These are phyloP conservation scores for Onychostoma macrolepis DNA, from an alignment of 2,113 vertebrate species.

Conservation along the genomic window DNA sequence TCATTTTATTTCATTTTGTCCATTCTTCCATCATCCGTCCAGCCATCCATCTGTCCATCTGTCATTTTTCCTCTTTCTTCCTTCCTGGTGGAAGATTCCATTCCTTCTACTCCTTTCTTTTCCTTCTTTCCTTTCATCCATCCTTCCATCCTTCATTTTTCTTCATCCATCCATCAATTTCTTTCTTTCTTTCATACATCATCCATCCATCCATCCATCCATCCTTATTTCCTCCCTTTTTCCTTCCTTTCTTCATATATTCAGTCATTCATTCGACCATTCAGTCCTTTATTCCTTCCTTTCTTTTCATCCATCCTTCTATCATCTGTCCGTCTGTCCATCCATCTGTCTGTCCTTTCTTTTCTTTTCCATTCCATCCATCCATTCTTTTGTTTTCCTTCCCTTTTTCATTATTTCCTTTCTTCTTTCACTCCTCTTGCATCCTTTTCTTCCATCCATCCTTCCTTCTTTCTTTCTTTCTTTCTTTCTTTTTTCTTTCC, in stretches of 20 bases:
- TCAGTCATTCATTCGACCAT: background rate
- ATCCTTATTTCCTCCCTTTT: background rate
- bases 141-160: too few species aligned
- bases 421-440: too few species aligned
- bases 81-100: too few species aligned
- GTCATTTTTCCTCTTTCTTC: background rate
- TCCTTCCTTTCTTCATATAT: background rate
- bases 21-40: background rate
- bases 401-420: background rate
- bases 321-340: background rate
- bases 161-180: background rate
- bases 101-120: too few species aligned
- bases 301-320: background rate
- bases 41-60: background rate
- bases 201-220: background rate
- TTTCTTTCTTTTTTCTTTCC: too few species aligned
- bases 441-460: background rate
- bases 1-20: background rate
- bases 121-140: background rate
- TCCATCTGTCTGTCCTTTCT: background rate
- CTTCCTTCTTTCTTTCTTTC: background rate
- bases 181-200: background rate
- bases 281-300: background rate
- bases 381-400: background rate
- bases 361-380: background rate